These are phyloP conservation scores for Nyctibius grandis DNA, from an alignment of 2,797 vertebrate genomes.

Conservation along the genomic window DNA sequence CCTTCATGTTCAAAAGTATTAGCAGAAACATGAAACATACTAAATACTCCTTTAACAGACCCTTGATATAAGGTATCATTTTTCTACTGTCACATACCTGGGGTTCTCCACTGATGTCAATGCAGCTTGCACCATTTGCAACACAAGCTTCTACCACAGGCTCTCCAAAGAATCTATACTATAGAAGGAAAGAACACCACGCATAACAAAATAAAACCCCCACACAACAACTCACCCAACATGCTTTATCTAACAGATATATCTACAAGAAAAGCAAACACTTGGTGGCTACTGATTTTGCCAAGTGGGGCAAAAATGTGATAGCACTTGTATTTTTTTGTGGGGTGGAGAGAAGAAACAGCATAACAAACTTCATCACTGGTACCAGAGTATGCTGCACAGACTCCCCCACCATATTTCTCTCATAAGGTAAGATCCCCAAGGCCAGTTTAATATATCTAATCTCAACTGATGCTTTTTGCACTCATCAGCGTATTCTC, in stretches of 20 bases:
- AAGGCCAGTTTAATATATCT: background rate
- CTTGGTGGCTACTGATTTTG: background rate
- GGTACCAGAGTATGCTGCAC: background rate
- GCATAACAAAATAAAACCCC: background rate
- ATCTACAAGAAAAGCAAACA: background rate
- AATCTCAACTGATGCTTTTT: background rate
- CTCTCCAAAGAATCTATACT: conserved; percentile 93
- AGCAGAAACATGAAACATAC: background rate
- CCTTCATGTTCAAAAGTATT: background rate
- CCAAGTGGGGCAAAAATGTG: background rate
- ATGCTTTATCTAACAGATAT: background rate
- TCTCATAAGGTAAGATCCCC: background rate
- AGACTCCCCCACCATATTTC: background rate
- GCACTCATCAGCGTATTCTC: too few species aligned
- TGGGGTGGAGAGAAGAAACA: too few species aligned
- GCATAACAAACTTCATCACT: background rate
- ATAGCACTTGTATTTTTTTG: background rate
- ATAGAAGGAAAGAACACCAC: background rate
- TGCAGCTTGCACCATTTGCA: conserved; percentile 89
- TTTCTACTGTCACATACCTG: conserved; percentile 77
- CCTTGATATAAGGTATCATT: background rate
- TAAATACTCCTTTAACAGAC: background rate
- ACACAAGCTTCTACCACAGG: conserved; percentile 89
- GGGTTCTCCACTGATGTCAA: conserved; percentile 93
- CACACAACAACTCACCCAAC: background rate